phyloP scores from a whole-genome alignment of 2,113 vertebrate genomes.

The Sciurus niger region DNA sequence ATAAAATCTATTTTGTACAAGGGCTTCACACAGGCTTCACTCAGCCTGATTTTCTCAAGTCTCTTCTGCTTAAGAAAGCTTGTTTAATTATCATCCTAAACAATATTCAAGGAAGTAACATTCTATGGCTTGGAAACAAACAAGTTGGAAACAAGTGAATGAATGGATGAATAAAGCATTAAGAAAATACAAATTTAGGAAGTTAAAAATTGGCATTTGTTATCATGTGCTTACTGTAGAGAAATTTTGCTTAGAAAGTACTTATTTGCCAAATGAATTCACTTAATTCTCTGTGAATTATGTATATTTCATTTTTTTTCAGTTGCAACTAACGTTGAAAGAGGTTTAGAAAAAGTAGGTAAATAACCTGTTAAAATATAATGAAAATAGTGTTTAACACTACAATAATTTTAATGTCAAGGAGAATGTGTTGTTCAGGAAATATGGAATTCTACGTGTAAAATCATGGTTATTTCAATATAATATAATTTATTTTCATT shows the following conservation, averaged over 20 bases:
- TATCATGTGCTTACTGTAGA: neutral
- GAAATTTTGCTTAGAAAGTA: neutral
- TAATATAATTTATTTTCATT: slow-evolving; percentile 63
- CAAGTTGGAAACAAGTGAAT: neutral
- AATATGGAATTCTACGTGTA: neutral
- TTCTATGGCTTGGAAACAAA: neutral
- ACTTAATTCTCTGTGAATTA: neutral
- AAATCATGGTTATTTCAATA: slow-evolving; percentile 9
- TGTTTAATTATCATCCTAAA: neutral
- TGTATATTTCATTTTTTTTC: neutral
- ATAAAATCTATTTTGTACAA: neutral
- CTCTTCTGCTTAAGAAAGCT: neutral
- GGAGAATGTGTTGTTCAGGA: neutral
- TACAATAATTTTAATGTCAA: neutral
- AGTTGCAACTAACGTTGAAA: neutral
- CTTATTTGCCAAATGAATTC: neutral
- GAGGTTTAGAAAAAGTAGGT: neutral
- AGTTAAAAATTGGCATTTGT: neutral
- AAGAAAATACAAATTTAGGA: neutral
- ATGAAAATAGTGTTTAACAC: neutral
- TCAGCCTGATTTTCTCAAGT: neutral
- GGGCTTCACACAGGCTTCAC: neutral
- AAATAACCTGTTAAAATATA: neutral
- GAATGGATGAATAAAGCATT: neutral
- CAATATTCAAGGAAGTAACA: neutral